A percentile compares a stretch with the other conserved stretches of the same genome.
These are phyloP conservation scores for Gobionotothen gibberifrons DNA, from an alignment of 2,797 vertebrate genomes.

Conservation along the genomic window DNA sequence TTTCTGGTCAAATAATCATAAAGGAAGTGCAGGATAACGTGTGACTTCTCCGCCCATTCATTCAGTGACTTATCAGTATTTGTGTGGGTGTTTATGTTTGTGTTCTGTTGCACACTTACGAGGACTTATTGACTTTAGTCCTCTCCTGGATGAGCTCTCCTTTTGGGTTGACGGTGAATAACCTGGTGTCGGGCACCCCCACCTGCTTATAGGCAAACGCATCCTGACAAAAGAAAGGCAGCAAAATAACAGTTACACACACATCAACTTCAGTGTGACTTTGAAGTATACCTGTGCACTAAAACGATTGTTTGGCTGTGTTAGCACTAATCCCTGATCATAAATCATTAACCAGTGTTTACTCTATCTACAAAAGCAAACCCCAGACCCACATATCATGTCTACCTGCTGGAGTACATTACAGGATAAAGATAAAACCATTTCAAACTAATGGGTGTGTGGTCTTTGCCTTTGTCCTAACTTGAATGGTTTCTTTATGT, in stretches of 20 bases:
- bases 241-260: constrained; percentile 12
- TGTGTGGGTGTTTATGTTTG: background rate
- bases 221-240: constrained; percentile 83
- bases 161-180: constrained; percentile 96
- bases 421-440: background rate
- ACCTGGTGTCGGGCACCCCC: constrained; percentile 87
- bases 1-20: too few species aligned
- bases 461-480: background rate
- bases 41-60: background rate
- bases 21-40: too few species aligned
- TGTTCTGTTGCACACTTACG: constrained; percentile 82
- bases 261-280: background rate
- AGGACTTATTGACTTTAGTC: constrained; percentile 90
- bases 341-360: constrained; percentile 24
- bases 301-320: background rate
- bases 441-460: background rate
- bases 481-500: background rate
- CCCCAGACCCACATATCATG: background rate
- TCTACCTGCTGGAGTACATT: background rate
- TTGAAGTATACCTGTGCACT: background rate
- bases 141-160: constrained; percentile 94
- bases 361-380: background rate
- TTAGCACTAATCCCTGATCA: background rate
- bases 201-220: constrained; percentile 91
- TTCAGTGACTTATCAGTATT: background rate